phyloP scores from a whole-genome alignment of 1,140 invertebrate genomes.

The Rhynchophorus ferrugineus region DNA sequence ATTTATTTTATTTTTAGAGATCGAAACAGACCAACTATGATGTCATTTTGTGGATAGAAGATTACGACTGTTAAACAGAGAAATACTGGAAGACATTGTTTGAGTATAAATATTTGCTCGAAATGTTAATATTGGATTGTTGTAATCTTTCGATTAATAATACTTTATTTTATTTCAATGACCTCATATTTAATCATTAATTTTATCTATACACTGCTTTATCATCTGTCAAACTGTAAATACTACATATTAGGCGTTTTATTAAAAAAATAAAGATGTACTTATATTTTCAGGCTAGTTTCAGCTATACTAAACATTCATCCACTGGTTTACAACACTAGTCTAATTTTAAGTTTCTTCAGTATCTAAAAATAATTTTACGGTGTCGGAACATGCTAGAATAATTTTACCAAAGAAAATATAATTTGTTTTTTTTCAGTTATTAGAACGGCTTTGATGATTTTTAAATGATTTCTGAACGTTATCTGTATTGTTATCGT shows the following conservation, averaged over 20 bases:
- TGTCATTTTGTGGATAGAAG: conserved; percentile 11
- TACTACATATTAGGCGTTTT: not conserved
- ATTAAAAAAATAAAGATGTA: not conserved
- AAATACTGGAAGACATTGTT: not conserved
- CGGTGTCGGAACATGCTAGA: no score
- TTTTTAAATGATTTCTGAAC: no score
- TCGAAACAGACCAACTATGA: conserved; percentile 6
- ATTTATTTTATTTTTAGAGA: conserved; percentile 9
- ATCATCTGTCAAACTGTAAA: not conserved
- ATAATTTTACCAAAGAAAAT: no score
- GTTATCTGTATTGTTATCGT: no score
- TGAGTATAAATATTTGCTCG: not conserved
- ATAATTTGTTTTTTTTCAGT: not conserved
- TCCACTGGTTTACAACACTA: no score
- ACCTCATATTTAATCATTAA: not conserved
- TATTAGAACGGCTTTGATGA: no score
- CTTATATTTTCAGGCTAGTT: not conserved
- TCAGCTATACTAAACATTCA: not conserved
- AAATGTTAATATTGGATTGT: no score
- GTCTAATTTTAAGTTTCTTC: conserved; percentile 14
- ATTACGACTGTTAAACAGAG: not conserved
- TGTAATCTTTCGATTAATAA: not conserved
- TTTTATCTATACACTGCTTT: no score
- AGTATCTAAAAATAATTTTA: conserved; percentile 16
- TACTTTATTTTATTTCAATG: not conserved